Conservation (phyloP, 1,140 invertebrate species). For the Hycleus phaleratus region DNA sequence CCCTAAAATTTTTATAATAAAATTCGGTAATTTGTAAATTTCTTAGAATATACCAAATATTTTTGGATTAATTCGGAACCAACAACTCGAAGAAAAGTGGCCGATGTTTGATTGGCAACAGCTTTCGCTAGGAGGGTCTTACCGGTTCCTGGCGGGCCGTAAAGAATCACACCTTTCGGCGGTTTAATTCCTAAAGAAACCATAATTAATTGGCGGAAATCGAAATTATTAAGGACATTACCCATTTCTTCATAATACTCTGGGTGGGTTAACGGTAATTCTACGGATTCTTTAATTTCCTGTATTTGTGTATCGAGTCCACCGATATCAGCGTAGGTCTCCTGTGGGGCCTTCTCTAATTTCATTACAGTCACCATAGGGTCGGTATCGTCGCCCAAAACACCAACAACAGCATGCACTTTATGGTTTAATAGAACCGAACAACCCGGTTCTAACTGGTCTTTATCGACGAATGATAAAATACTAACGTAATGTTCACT, state of each 20-base stretch:
- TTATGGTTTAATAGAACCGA: constrained; percentile 99
- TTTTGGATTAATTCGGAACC: constrained; percentile 99
- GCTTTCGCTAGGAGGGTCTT: constrained; percentile 98
- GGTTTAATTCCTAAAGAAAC: constrained; percentile 68
- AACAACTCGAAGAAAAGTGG: constrained; percentile 96
- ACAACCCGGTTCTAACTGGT: constrained; percentile 97
- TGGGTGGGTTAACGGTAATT: constrained; percentile 96
- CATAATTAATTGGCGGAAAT: too few species aligned
- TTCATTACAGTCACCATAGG: constrained; percentile 99
- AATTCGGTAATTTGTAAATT: background rate
- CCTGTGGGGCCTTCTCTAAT: constrained; percentile 97
- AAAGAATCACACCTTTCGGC: constrained; percentile 98
- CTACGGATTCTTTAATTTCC: constrained; percentile 99
- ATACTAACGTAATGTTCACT: constrained; percentile 99
- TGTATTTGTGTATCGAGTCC: constrained; percentile 99
- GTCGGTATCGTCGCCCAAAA: constrained; percentile 98
- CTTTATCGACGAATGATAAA: constrained; percentile 99
- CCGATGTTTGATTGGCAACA: constrained; percentile 99
- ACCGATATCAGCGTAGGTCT: constrained; percentile 99
- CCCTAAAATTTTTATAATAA: constrained; percentile 50
- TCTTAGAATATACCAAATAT: constrained; percentile 62
- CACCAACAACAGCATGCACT: constrained; percentile 98
- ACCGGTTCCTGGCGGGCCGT: constrained; percentile 96
- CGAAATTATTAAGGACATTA: background rate
- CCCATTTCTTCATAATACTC: constrained; percentile 99